phyloP scores from a whole-genome alignment of 2,888 invertebrate genomes.

The Osmoderma eremita region DNA sequence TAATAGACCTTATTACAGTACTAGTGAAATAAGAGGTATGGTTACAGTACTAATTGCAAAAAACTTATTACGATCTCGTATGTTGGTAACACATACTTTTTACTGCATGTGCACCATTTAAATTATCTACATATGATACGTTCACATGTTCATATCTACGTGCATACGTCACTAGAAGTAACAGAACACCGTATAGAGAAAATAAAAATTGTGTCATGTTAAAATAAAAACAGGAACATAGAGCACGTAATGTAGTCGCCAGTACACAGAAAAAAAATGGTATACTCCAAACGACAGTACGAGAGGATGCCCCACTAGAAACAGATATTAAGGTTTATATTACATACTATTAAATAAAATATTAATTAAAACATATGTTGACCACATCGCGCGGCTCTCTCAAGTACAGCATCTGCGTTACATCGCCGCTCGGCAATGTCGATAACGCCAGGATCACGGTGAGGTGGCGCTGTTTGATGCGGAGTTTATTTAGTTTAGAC shows the following conservation, averaged over 20 bases:
- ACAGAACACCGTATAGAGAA: constrained; percentile 29
- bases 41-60: too few relatives aligned
- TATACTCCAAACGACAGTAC: constrained; percentile 19
- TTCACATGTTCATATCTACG: constrained; percentile 2
- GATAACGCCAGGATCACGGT: neutral
- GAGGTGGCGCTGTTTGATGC: neutral
- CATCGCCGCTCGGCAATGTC: constrained; percentile 2
- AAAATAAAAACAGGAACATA: constrained; percentile 15
- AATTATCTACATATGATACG: too few relatives aligned
- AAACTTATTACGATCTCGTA: too few relatives aligned
- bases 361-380: constrained; percentile 45
- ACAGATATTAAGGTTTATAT: constrained; percentile 44
- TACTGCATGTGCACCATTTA: neutral
- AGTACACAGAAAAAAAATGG: constrained; percentile 14
- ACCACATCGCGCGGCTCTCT: constrained; percentile 30
- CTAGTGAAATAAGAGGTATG: too few relatives aligned
- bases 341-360: constrained; percentile 44
- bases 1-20: too few relatives aligned
- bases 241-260: neutral
- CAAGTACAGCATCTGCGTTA: constrained; percentile 16
- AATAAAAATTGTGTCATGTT: constrained; percentile 37
- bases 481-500: constrained; percentile 8
- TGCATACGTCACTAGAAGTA: constrained; percentile 27
- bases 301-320: constrained; percentile 32
- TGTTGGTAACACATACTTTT: neutral